phyloP scores from a whole-genome alignment of 2,888 invertebrate genomes.

The Melanophora roralis region DNA sequence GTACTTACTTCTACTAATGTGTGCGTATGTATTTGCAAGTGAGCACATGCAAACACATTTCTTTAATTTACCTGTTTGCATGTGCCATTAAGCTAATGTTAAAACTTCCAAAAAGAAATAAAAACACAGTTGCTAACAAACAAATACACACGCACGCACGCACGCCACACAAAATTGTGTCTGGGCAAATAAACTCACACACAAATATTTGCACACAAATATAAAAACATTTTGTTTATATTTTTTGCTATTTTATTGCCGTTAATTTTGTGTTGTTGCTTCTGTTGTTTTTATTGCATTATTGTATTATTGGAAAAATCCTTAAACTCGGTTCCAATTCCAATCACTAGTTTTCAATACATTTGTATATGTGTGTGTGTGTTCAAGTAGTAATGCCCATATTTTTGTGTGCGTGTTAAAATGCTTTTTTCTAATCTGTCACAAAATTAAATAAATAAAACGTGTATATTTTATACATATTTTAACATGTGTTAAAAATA shows the following conservation, averaged over 20 bases:
- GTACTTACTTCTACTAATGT: too few relatives aligned
- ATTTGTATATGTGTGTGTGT: neutral
- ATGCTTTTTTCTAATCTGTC: constrained; percentile 1
- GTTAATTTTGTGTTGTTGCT: neutral
- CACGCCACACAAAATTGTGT: too few relatives aligned
- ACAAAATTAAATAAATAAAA: neutral
- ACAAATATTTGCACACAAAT: too few relatives aligned
- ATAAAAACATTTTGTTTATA: too few relatives aligned
- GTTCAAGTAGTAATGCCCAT: neutral
- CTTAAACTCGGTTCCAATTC: constrained; percentile 26
- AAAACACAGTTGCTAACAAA: neutral
- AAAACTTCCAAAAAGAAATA: too few relatives aligned
- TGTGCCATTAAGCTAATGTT: constrained; percentile 26
- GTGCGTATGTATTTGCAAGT: neutral
- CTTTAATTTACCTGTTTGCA: neutral
- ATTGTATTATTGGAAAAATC: constrained; percentile 5
- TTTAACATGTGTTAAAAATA: constrained; percentile 34
- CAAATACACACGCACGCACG: too few relatives aligned
- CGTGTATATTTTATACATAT: constrained; percentile 28
- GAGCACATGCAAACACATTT: neutral
- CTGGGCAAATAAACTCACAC: neutral
- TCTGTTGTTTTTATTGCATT: neutral
- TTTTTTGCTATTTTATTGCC: neutral
- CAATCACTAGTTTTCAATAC: neutral
- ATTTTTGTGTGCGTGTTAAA: constrained; percentile 25